These are phyloP conservation scores for mouse (Mus musculus) DNA, from an alignment of 2,113 vertebrate genomes.

Conservation along the genomic window DNA sequence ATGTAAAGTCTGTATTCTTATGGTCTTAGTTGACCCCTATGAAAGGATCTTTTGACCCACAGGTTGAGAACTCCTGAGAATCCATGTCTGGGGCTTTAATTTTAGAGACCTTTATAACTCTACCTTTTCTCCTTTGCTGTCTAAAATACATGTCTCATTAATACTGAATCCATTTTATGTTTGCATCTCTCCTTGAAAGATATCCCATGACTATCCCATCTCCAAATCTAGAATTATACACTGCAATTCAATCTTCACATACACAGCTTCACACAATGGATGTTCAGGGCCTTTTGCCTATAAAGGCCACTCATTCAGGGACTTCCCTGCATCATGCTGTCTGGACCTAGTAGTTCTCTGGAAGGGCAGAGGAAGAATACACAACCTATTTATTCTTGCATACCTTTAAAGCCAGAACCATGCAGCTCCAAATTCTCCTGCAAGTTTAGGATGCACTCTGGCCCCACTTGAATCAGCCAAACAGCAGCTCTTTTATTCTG, in stretches of 20 bases:
- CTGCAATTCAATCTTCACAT: neutral
- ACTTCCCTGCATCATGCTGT: neutral
- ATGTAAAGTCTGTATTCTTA: neutral
- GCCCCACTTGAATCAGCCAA: neutral
- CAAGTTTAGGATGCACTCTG: neutral
- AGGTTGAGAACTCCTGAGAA: neutral
- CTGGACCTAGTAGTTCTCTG: neutral
- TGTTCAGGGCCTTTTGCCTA: neutral
- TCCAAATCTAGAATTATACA: neutral
- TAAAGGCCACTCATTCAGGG: neutral
- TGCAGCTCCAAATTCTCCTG: neutral
- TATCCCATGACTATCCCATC: neutral
- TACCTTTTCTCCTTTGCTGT: neutral
- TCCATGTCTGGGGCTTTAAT: neutral
- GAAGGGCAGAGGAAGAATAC: neutral
- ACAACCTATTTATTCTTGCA: neutral
- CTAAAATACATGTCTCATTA: neutral
- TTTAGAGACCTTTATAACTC: neutral
- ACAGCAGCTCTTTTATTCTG: neutral
- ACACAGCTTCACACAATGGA: neutral
- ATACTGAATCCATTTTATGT: neutral
- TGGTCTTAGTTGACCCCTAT: neutral
- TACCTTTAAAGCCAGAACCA: neutral
- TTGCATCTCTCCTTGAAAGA: neutral
- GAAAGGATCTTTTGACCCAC: neutral